Base-by-base conservation (phyloP, 1,140 invertebrate genomes). In the Drosophila micromelanica region DNA sequence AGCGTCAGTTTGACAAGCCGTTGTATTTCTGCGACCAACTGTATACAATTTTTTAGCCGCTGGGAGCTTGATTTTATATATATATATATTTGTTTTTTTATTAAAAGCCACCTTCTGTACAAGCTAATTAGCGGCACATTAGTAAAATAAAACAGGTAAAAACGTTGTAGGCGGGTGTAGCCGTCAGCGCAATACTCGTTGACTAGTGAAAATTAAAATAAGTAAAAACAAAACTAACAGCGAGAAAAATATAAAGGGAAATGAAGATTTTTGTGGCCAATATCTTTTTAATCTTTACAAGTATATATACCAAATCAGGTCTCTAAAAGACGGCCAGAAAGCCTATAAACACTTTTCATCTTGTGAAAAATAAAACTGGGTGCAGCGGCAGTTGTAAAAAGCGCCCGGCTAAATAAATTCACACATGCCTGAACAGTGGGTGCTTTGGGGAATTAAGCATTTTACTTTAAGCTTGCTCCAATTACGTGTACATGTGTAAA, bases 61-160 rank as follows among this genome's bases (percentile, higher is more conserved):
- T 54, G 12, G 43, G 15, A 54, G 42, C n/a, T 30, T 27, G 6
- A 35, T 35, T 35, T 3, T 35, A 9, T 8, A 35, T 9, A 35
- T 2, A 35, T 35, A 32, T 32, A 32, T 7, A 35, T 1, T 13
- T 30, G 30, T 27, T 30, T 15, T 30, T 51, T 2, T 0, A 8
- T 15, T 9, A 13, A 17, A 20, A 13, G 11, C 32, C 70, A 51
- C 13, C 62, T 61, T 9, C 20, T 42, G 32, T 42, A 37, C 55
- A 27, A 55, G 59, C 72, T 87, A 87, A 87, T 87, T 87, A 87
- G 84, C 64, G 76, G 61, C 72, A 76, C 79, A 89, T 82, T 82
- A 76, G 68, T 78, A 46, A 52, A 49, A 15, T 40, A 51, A 56
- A 30, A 20, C 5, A 13, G 6, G 27, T 27, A 42, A 27, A 40